Evolutionary conservation across 2,797 vertebrate species (phyloP), one percentile per base, ranked within the genome.

Genomic region (Pampus argenteus): DNA sequence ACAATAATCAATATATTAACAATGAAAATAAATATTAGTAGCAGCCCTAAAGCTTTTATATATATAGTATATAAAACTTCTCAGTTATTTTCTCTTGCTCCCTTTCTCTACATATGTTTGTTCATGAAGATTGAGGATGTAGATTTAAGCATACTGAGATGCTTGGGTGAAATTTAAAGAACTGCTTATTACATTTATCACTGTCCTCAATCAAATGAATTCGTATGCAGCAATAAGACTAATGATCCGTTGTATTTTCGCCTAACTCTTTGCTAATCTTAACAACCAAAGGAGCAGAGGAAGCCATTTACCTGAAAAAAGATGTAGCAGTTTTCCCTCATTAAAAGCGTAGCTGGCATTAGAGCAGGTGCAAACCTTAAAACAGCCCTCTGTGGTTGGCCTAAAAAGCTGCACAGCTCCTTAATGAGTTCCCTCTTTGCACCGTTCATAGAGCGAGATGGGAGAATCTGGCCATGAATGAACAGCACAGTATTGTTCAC

Each of bases 381-480:
- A 84, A 76, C 78, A 77, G 82, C 55, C 52, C 83, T 87, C 68
- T 77, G 85, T 74, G 84, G 85, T 80, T 78, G 87, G 83, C 79
- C 72, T n/a, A 83, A 83, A 73, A 85, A 73, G 68, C 86, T 78
- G 75, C 78, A 49, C 47, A 29, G 87, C 75, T 58, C 78, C 75
- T 87, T 92, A 93, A 93, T 88, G 86, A 92, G 89, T 73, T 81
- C 79, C 81, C 84, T 88, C 83, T 86, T 38, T 84, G 70, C 86
- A 56, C 54, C 18, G 85, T 83, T 73, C 62, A 38, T 6, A 44
- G 5, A 44, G 78, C 69, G 82, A 81, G 71, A 81, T 66, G 75
- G 68, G 48, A 78, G 83, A 66, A 69, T 81, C 75, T 65, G 85
- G 81, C 87, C 18, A 26, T 47, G 83, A 84, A 82, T 90, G 88